Evolutionary conservation across 2,113 vertebrate genomes (phyloP).

Genomic region (Dolichallabes microphthalmus): DNA sequence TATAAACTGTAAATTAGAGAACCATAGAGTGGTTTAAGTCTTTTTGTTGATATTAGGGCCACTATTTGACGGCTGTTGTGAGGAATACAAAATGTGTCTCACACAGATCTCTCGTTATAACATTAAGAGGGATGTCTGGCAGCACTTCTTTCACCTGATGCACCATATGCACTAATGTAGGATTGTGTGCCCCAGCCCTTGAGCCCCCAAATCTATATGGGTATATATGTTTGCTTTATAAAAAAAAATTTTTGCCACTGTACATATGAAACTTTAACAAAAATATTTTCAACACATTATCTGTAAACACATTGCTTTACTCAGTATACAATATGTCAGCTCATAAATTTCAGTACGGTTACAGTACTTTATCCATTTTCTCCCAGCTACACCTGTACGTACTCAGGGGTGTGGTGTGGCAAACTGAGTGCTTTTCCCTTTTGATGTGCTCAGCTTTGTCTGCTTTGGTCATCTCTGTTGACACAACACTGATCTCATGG

Average conservation of each 20-base stretch:
- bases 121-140: conserved; percentile 85
- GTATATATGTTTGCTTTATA: background rate
- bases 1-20: too few species aligned
- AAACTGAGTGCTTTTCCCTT: conserved; percentile 76
- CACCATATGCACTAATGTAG: conserved; percentile 73
- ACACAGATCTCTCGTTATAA: conserved; percentile 89
- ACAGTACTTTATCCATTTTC: background rate
- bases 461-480: conserved; percentile 87
- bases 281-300: background rate
- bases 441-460: conserved; percentile 94
- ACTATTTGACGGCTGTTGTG: background rate
- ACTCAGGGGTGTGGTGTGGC: conserved; percentile 64
- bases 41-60: background rate
- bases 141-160: conserved; percentile 88
- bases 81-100: conserved; percentile 46
- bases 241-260: background rate
- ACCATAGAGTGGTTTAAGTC: too few species aligned
- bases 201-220: conserved; percentile 57
- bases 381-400: conserved; percentile 36
- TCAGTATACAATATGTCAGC: background rate
- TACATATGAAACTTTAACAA: background rate
- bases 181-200: conserved; percentile 69
- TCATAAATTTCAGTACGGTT: background rate
- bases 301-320: background rate
- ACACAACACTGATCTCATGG: conserved; percentile 83